Evolutionary conservation across 2,888 invertebrate species (phyloP).

Genomic region (Ceramica pisi): DNA sequence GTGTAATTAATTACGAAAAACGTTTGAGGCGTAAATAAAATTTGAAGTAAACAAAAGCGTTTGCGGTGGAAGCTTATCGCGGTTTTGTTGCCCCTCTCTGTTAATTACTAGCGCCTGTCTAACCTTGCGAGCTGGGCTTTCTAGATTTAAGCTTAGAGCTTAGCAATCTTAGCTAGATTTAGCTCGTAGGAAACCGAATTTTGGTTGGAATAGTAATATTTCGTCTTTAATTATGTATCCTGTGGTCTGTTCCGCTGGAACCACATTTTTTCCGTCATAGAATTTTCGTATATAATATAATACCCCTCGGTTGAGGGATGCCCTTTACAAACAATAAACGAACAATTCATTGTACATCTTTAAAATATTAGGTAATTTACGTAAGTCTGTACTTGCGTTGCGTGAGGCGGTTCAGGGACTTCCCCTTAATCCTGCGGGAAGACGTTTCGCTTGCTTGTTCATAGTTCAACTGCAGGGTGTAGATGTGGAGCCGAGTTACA

Average conservation of each 20-base stretch:
- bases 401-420: not conserved
- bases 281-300: too few species aligned
- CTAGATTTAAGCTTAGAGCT: constrained; percentile 35
- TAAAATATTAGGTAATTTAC: too few species aligned
- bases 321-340: too few species aligned
- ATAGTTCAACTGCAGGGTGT: too few species aligned
- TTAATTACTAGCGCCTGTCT: constrained; percentile 64
- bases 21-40: constrained; percentile 55
- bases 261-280: not conserved
- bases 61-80: constrained; percentile 56
- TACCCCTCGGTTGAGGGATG: not conserved
- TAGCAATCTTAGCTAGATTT: too few species aligned
- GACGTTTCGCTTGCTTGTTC: too few species aligned
- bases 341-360: not conserved
- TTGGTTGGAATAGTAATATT: constrained; percentile 1
- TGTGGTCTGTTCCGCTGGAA: not conserved
- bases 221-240: not conserved
- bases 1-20: constrained; percentile 65
- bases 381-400: too few species aligned
- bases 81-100: constrained; percentile 58
- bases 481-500: too few species aligned
- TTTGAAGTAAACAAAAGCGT: constrained; percentile 56
- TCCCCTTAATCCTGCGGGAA: too few species aligned
- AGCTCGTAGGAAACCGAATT: not conserved
- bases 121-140: constrained; percentile 42